These are phyloP conservation scores for Pseudoatta argentina DNA, from an alignment of 1,140 invertebrate species.

Conservation along the genomic window DNA sequence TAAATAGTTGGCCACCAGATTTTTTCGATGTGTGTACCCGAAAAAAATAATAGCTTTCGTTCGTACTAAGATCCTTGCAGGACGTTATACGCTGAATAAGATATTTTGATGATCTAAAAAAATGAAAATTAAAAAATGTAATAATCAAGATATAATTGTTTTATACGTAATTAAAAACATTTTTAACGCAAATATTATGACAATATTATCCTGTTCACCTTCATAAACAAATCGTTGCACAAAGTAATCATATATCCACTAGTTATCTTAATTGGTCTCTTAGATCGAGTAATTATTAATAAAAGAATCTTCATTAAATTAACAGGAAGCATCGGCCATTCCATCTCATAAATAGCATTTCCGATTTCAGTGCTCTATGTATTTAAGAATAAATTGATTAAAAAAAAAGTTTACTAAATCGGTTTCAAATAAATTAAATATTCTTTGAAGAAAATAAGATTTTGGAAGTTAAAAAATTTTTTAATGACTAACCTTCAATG, in stretches of 20 bases:
- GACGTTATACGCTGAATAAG: conserved; percentile 3
- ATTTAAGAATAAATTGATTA: conserved; percentile 2
- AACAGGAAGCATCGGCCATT: conserved; percentile 69
- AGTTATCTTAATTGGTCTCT: conserved; percentile 64
- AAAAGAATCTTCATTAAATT: conserved; percentile 67
- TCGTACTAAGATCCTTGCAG: not conserved
- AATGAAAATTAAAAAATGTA: not conserved
- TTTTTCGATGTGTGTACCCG: not conserved
- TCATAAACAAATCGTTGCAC: conserved; percentile 73
- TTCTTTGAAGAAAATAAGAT: too few species aligned
- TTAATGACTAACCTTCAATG: conserved; percentile 83
- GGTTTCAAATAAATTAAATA: not conserved
- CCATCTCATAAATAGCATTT: conserved; percentile 74
- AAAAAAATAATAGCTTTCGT: not conserved
- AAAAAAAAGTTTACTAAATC: not conserved
- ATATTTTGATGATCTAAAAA: conserved; percentile 14
- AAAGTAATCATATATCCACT: conserved; percentile 69
- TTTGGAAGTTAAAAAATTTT: not conserved
- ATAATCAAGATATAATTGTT: not conserved
- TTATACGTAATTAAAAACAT: not conserved
- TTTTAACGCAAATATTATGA: too few species aligned
- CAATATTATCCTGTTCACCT: conserved; percentile 57
- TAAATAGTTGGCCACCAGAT: conserved; percentile 23
- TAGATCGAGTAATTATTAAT: conserved; percentile 69
- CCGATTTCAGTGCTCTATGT: conserved; percentile 67